Evolutionary conservation across 2,888 invertebrate species (phyloP).

Genomic region (Tinea pellionella): DNA sequence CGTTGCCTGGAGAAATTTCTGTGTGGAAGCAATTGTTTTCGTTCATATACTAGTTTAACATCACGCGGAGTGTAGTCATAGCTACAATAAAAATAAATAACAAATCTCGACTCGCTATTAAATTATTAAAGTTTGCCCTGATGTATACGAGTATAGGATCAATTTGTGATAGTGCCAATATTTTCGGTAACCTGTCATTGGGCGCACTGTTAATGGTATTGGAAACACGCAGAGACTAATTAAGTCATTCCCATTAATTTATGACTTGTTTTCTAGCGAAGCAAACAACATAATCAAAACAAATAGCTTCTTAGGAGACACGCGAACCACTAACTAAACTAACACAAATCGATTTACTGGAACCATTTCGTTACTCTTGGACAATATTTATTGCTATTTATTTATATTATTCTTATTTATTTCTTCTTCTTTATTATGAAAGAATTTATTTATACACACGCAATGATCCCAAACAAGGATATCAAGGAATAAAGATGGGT

Average conservation of each 20-base stretch:
- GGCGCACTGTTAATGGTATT: conserved; percentile 54
- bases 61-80: too few relatives aligned
- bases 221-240: conserved; percentile 52
- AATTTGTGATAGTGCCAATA: conserved; percentile 11
- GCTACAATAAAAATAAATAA: neutral
- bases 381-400: neutral
- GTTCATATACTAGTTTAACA: too few relatives aligned
- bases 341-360: conserved; percentile 2
- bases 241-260: conserved; percentile 62
- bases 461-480: too few relatives aligned
- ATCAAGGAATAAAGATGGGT: too few relatives aligned
- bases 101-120: neutral
- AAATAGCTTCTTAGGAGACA: conserved; percentile 55
- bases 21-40: too few relatives aligned
- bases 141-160: neutral
- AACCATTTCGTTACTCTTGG: neutral
- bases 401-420: neutral
- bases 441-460: too few relatives aligned
- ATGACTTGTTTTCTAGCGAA: conserved; percentile 53
- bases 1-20: too few relatives aligned
- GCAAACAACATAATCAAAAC: conserved; percentile 60
- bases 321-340: conserved; percentile 38
- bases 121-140: neutral
- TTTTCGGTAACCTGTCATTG: conserved; percentile 43
- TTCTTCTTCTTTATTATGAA: neutral